Conservation (phyloP, 2,888 invertebrate genomes). For the Osmoderma eremita region DNA sequence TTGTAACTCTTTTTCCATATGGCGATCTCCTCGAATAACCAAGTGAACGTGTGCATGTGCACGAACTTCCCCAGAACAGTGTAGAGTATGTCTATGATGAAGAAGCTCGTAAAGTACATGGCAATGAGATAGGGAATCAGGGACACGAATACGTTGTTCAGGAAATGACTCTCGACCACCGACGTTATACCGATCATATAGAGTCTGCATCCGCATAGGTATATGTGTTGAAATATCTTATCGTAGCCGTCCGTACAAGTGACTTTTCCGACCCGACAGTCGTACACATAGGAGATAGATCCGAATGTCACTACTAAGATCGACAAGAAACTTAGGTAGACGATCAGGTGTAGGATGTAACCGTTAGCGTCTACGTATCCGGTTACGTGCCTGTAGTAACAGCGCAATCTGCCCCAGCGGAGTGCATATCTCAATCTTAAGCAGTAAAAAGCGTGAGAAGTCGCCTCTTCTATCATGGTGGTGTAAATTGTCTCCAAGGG, state of each 20-base stretch:
- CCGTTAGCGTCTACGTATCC: constrained; percentile 8
- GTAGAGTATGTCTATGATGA: constrained; percentile 21
- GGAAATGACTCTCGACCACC: not conserved
- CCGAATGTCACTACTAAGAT: constrained; percentile 18
- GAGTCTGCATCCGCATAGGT: constrained; percentile 1
- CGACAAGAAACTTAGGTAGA: constrained; percentile 3
- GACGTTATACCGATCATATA: constrained; percentile 1
- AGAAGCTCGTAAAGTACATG: constrained; percentile 33
- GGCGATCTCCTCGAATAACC: constrained; percentile 17
- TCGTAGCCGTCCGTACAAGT: not conserved
- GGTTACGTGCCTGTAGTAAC: constrained; percentile 3
- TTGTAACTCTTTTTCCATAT: constrained; percentile 5
- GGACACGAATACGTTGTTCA: constrained; percentile 20
- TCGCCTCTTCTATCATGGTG: constrained; percentile 8
- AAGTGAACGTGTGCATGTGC: constrained; percentile 24
- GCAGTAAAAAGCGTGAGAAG: constrained; percentile 15
- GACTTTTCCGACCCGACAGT: not conserved
- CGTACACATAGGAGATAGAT: constrained; percentile 24
- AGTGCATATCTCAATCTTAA: constrained; percentile 42
- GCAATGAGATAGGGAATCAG: constrained; percentile 23
- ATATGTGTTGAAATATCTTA: constrained; percentile 5
- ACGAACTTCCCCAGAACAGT: constrained; percentile 6
- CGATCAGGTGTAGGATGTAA: not conserved
- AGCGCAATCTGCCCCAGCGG: constrained; percentile 36
- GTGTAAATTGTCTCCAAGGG: constrained; percentile 19